Evolutionary conservation across 1,140 invertebrate genomes (phyloP), one percentile per base, ranked within the genome.

Genomic region (Octopus sinensis): DNA sequence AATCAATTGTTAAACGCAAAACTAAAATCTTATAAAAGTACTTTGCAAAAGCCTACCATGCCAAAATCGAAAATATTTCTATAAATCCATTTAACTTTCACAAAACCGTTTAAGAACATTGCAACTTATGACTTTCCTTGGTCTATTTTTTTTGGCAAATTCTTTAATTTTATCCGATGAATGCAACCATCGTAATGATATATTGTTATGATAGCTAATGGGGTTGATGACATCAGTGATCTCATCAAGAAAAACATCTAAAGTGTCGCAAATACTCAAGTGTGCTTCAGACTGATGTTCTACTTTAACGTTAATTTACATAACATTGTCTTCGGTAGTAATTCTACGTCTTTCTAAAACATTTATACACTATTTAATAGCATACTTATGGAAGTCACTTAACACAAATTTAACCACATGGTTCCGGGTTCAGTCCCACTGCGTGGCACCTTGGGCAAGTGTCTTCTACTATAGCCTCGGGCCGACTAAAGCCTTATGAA

Each of bases 21-120:
- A 1, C 30, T 43, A 43, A 43, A 43, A 43, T 43, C 30, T 43
- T 43, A 2, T 43, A 43, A 43, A 43, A 43, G 30, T 43, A 43
- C 30, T 43, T 43, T 43, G 30, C 30, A 43, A 43, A 43, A n/a
- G 30, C 30, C 2, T 43, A 43, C 30, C 30, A 43, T 43, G 62
- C 3, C 62, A n/a, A 13, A 68, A 68, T n/a, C 62, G 62, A 68
- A 68, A 68, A 12, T 68, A 68, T 68, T 68, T 68, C n/a, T 68
- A 68, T n/a, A 68, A 68, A 68, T 68, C 62, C n/a, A 68, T 68
- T 68, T 68, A n/a, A 13, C 62, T 68, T 68, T 68, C 62, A 68
- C n/a, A n/a, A 68, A 68, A 68, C 62, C 1, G 10, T 68, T 68
- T 68, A 68, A 68, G 12, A 68, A 68, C 62, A 68, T n/a, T 13